A percentile compares a stretch with the other conserved stretches of the same genome.
Conservation (phyloP, 2,113 vertebrate genomes). For the Crypturellus undulatus region DNA sequence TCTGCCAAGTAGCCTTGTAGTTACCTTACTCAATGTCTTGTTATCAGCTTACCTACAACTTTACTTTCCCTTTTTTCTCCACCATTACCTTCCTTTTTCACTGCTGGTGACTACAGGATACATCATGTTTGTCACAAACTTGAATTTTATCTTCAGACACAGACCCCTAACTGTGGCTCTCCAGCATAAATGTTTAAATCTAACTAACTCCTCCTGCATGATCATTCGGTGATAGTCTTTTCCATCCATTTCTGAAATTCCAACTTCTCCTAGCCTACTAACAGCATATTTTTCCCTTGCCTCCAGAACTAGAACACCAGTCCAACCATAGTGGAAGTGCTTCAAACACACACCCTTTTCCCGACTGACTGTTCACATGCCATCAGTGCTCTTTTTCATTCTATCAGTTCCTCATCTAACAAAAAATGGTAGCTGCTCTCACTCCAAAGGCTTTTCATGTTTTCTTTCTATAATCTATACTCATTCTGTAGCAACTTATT, state of each 20-base stretch:
- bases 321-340: background rate
- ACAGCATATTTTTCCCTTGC: background rate
- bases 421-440: background rate
- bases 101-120: background rate
- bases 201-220: background rate
- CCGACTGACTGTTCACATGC: background rate
- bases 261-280: background rate
- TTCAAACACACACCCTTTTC: background rate
- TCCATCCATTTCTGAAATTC: background rate
- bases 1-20: background rate
- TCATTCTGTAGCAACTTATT: background rate
- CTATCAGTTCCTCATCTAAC: background rate
- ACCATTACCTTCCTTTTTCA: background rate
- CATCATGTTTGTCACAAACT: background rate
- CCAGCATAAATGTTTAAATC: background rate
- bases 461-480: background rate
- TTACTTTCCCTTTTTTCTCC: background rate
- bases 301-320: fast-evolving
- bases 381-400: background rate
- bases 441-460: background rate
- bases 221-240: background rate
- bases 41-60: background rate
- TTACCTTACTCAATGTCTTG: background rate
- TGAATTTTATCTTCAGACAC: background rate
- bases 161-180: fast-evolving